A percentile compares a stretch with the other conserved stretches of the same genome.
These are phyloP conservation scores for Xenops minutus DNA, from an alignment of 2,797 vertebrate genomes.

Conservation along the genomic window DNA sequence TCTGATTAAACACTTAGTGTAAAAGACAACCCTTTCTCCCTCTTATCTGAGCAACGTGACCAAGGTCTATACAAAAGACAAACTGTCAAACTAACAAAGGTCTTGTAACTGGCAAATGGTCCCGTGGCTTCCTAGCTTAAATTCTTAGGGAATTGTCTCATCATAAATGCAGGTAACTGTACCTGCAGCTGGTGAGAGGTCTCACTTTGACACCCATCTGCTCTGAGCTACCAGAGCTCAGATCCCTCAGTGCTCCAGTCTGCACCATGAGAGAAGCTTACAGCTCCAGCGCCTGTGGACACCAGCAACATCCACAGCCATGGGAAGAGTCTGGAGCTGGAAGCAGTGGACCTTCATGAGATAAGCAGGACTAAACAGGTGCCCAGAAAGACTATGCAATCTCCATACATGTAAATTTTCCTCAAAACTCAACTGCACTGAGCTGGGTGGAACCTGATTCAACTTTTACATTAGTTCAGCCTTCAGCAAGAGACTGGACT, in stretches of 20 bases:
- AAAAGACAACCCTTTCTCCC: neutral
- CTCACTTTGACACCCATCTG: neutral
- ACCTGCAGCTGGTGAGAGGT: neutral
- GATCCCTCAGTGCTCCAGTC: neutral
- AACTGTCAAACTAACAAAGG: neutral
- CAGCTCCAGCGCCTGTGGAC: neutral
- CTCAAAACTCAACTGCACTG: neutral
- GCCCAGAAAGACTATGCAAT: neutral
- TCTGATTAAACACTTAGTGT: neutral
- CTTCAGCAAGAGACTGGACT: neutral
- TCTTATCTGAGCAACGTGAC: neutral
- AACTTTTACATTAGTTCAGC: neutral
- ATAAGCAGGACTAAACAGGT: neutral
- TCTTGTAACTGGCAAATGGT: neutral
- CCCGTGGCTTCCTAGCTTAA: neutral
- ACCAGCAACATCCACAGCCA: neutral
- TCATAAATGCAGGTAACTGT: neutral
- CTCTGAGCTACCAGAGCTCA: neutral
- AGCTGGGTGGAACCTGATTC: accelerated
- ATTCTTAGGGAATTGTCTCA: neutral
- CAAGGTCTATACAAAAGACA: neutral
- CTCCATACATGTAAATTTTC: accelerated
- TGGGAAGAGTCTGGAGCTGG: neutral
- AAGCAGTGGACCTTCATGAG: neutral
- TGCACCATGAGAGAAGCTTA: neutral